Base-by-base conservation (phyloP, 2,113 vertebrate species). In the Silurus glanis region DNA sequence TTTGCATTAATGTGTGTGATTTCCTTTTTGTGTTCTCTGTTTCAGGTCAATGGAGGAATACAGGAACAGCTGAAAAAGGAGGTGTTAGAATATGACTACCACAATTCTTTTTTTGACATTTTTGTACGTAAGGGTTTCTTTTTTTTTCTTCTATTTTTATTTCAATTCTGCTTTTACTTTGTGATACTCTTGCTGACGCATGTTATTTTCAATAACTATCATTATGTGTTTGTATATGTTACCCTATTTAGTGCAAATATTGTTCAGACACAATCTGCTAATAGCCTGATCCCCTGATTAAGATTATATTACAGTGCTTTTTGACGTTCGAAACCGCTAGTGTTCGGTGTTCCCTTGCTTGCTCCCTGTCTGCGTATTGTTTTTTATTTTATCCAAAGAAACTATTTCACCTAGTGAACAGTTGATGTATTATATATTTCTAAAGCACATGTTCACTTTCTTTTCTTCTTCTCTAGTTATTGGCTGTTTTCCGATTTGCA, bases 51-150 rank as follows among this genome's bases (percentile, higher is more conserved):
- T 86, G 97, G 97, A 17, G 96, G 96, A 85, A 97, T 99, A 88
- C 90, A 95, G 90, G 92, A 94, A 88, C 96, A 95, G 19, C 94
- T 99, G 91, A 92, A 95, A 53, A 94, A 93, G 87, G 98, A 99
- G 91, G 97, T 99, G n/a, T 91, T 98, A 61, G 91, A 95, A 0
- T 99, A 99, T 92, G 93, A 99, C 93, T 99, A 97, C 93, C 95
- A 92, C 82, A 95, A 94, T 87, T 99, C 98, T 45, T 99, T 98
- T 94, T 99, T 99, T 91, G 98, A 99, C 92, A 99, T 99, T 88
- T 99, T 99, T 93, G 97, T 99, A 94, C 97, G 97, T 94, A 87
- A 78, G 6, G 8, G 71, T 9, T 74, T 23, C 10, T 72, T 72
- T 45, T 78, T 89, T 85, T 55, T 88, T 51, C 83, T 84, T 87